phyloP scores from a whole-genome alignment of 2,113 vertebrate genomes.

The Macrotus californicus region DNA sequence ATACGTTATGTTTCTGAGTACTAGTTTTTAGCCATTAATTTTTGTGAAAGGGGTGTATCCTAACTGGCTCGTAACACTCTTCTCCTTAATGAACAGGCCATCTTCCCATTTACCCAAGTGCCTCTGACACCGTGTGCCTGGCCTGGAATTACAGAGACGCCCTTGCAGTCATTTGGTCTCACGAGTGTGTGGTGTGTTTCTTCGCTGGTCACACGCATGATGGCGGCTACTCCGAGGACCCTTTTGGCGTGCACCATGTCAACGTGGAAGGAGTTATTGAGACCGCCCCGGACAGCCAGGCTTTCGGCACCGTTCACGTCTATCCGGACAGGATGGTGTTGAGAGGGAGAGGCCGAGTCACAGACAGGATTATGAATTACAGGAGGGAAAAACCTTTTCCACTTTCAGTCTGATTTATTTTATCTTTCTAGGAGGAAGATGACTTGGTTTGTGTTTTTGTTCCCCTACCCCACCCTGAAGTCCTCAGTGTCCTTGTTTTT shows the following conservation, averaged over 20 bases:
- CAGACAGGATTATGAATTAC: constrained; percentile 82
- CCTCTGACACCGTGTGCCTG: constrained; percentile 82
- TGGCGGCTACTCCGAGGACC: constrained; percentile 85
- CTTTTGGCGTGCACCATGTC: constrained; percentile 87
- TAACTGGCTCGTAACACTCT: not conserved
- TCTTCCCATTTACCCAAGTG: constrained; percentile 87
- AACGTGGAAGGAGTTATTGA: constrained; percentile 92
- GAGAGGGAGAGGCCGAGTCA: constrained; percentile 87
- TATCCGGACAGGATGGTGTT: constrained; percentile 90
- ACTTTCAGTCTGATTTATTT: not conserved
- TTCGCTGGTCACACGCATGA: constrained; percentile 92
- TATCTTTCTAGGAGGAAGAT: not conserved
- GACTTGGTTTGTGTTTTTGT: not conserved
- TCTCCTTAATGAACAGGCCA: constrained; percentile 83
- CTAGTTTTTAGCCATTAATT: not conserved
- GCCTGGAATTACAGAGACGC: constrained; percentile 90
- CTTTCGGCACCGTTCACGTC: constrained; percentile 88
- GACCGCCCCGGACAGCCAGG: constrained; percentile 85
- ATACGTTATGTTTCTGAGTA: not conserved
- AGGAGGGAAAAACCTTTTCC: not conserved
- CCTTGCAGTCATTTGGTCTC: constrained; percentile 82
- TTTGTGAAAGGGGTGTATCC: not conserved
- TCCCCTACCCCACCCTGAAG: not conserved
- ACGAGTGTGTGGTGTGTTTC: constrained; percentile 88
- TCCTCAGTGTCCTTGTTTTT: not conserved